Conservation (phyloP, 1,140 invertebrate genomes). For the Papilio helenus region DNA sequence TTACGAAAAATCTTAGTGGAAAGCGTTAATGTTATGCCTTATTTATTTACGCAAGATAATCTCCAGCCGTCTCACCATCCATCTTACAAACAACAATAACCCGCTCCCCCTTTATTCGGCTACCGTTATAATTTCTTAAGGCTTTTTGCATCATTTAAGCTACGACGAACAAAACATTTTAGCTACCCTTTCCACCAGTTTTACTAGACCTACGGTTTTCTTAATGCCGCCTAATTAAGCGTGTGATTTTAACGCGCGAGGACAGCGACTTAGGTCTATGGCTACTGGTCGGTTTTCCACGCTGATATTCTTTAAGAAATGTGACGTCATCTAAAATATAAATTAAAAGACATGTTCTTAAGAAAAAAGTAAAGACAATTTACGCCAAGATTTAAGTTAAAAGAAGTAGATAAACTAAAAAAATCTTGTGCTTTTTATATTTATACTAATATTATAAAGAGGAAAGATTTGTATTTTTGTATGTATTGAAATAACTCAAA, state of each 20-base stretch:
- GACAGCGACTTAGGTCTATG: slow-evolving; percentile 18
- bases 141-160: slow-evolving; percentile 61
- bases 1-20: neutral
- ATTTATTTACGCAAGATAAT: slow-evolving; percentile 28
- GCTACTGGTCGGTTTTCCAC: slow-evolving; percentile 38
- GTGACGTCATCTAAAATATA: slow-evolving; percentile 35
- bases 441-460: neutral
- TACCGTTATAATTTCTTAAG: slow-evolving; percentile 58
- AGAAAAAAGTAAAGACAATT: too few relatives aligned
- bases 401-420: too few relatives aligned
- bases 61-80: slow-evolving; percentile 44
- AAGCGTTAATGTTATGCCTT: neutral
- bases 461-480: too few relatives aligned
- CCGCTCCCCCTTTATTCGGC: slow-evolving; percentile 40
- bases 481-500: too few relatives aligned
- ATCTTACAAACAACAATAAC: slow-evolving; percentile 49
- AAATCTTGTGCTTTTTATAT: too few relatives aligned
- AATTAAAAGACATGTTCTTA: neutral
- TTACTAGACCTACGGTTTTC: slow-evolving; percentile 32
- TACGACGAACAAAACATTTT: slow-evolving; percentile 50
- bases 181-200: slow-evolving; percentile 40
- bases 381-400: too few relatives aligned
- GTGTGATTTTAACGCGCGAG: slow-evolving; percentile 29
- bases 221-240: slow-evolving; percentile 35
- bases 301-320: slow-evolving; percentile 42